A percentile compares a stretch with the other conserved stretches of the same genome.
phyloP scores from a whole-genome alignment of 1,140 invertebrate species.

The Dufourea novaeangliae region DNA sequence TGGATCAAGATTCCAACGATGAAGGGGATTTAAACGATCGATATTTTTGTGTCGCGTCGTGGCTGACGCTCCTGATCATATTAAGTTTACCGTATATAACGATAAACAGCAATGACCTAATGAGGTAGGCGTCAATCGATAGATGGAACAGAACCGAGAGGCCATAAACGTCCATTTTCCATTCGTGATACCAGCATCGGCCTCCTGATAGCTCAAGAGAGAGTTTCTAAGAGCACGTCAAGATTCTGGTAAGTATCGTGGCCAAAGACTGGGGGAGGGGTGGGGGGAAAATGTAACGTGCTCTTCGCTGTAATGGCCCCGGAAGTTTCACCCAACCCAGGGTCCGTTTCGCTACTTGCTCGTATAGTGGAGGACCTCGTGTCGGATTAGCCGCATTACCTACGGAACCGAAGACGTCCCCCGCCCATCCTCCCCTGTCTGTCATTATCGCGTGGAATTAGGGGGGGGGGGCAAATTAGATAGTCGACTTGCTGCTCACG shows the following conservation, averaged over 20 bases:
- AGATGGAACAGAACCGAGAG: constrained; percentile 11
- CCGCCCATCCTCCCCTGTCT: too few relatives aligned
- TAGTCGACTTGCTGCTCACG: neutral
- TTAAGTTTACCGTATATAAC: neutral
- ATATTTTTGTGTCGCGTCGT: neutral
- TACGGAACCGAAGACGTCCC: constrained; percentile 7
- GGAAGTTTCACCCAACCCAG: neutral
- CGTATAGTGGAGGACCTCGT: neutral
- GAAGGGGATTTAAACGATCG: too few relatives aligned
- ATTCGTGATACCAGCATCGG: neutral
- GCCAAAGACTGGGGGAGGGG: too few relatives aligned
- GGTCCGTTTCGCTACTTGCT: neutral
- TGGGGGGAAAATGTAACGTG: neutral
- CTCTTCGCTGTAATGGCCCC: neutral
- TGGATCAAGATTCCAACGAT: too few relatives aligned
- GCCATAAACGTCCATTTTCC: neutral
- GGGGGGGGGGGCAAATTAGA: constrained; percentile 4
- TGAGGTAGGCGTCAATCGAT: constrained; percentile 33
- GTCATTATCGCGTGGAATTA: constrained; percentile 24
- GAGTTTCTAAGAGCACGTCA: neutral
- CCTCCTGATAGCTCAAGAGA: neutral
- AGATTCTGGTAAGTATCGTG: neutral
- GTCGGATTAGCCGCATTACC: constrained; percentile 13
- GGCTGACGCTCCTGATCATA: neutral
- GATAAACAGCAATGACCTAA: constrained; percentile 16